A percentile compares a stretch with the other conserved stretches of the same genome.
Conservation (phyloP, 2,797 vertebrate genomes). For the Falco concolor region DNA sequence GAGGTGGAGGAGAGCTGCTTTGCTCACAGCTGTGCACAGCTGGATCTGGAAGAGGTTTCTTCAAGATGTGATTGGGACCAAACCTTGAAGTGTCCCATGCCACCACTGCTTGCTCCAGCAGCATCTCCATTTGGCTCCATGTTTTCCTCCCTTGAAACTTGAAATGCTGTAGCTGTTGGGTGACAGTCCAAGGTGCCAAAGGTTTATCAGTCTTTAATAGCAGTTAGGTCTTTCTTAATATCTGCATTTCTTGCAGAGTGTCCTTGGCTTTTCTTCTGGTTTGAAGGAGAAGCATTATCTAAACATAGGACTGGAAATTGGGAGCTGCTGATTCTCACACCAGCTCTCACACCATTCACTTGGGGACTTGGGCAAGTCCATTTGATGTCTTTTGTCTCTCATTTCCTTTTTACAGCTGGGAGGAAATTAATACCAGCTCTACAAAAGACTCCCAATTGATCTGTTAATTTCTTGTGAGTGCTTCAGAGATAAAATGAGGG, state of each 20-base stretch:
- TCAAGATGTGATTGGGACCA: neutral
- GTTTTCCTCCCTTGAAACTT: neutral
- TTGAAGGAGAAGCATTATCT: neutral
- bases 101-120: neutral
- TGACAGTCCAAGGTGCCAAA: neutral
- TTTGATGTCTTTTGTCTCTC: conserved; percentile 54
- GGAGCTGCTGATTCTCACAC: neutral
- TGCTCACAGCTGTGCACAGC: neutral
- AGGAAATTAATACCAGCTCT: conserved; percentile 56
- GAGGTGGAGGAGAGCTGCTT: neutral
- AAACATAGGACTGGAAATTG: neutral
- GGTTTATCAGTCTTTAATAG: neutral
- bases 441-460: conserved; percentile 59
- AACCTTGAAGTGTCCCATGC: neutral
- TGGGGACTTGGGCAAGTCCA: conserved; percentile 36
- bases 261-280: conserved; percentile 14
- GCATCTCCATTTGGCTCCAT: neutral
- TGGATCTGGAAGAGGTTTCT: neutral
- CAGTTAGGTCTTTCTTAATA: neutral
- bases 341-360: neutral
- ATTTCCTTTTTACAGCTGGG: conserved; percentile 33
- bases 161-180: neutral
- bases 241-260: neutral
- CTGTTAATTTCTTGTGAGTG: conserved; percentile 63
- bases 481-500: neutral